Percentiles rank a stretch among this genome's conserved stretches.
phyloP scores from a whole-genome alignment of 2,888 invertebrate species.

The Sacculina carcini region DNA sequence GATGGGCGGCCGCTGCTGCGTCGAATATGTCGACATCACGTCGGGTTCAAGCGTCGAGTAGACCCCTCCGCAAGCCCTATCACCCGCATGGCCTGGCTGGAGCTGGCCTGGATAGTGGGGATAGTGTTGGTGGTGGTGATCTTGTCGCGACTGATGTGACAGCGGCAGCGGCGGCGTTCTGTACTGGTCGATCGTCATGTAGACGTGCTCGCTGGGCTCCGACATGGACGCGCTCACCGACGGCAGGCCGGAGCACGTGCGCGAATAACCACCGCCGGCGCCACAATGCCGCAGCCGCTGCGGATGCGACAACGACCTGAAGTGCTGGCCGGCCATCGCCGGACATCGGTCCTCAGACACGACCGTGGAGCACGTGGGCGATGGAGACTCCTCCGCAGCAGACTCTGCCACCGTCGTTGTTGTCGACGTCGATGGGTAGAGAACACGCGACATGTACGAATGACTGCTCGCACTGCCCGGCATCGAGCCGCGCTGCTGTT shows the following conservation, averaged over 20 bases:
- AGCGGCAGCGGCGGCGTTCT: background rate
- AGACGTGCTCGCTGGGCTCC: conserved; percentile 13
- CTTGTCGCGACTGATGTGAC: too few species aligned
- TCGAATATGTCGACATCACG: background rate
- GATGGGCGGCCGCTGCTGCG: background rate
- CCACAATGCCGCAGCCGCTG: conserved; percentile 7
- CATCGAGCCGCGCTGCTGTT: too few species aligned
- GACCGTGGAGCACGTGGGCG: background rate
- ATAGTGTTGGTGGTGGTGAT: too few species aligned
- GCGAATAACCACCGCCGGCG: conserved; percentile 9
- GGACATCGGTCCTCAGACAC: conserved; percentile 1
- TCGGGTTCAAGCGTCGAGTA: background rate
- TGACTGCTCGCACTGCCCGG: too few species aligned
- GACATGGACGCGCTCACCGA: conserved; percentile 12
- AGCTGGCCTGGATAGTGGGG: too few species aligned
- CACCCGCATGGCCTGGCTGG: too few species aligned
- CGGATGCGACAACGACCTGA: conserved; percentile 6
- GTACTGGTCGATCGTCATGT: conserved; percentile 12
- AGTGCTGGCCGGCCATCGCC: background rate
- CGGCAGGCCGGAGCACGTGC: conserved; percentile 10
- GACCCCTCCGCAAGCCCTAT: too few species aligned
- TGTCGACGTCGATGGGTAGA: too few species aligned
- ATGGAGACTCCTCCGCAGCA: background rate
- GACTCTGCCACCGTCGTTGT: too few species aligned
- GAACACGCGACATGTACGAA: too few species aligned